Percentiles rank a stretch among this genome's conserved stretches.
Conservation (phyloP, 30 jellyfish, hydroid and myxozoan genomes). For the Aurelia aurita complex sp. Pacific region DNA sequence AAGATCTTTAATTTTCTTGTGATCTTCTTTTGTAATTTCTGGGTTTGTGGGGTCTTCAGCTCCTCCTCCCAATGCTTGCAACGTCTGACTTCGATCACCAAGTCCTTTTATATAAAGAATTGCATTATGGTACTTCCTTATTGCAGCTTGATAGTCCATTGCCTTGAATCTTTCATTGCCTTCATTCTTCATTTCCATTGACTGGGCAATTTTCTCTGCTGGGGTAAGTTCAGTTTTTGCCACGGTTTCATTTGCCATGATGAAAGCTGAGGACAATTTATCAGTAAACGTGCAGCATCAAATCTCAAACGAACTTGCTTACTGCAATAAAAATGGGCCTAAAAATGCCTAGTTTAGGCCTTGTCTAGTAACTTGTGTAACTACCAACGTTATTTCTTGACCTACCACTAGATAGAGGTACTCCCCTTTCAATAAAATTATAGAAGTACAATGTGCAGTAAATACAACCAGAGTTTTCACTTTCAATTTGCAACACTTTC, state of each 20-base stretch:
- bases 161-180: constrained; percentile 72
- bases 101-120: constrained; percentile 76
- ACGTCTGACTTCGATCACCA: constrained; percentile 5
- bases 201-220: constrained; percentile 53
- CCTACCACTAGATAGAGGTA: no score
- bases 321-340: no score
- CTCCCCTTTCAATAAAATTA: no score
- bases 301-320: no score
- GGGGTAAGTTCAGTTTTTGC: constrained; percentile 5
- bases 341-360: no score
- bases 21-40: constrained; percentile 23
- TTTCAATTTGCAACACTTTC: no score
- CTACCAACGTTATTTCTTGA: no score
- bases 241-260: not conserved
- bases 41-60: not conserved
- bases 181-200: constrained; percentile 35
- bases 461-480: no score
- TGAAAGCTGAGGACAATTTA: no score
- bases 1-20: constrained; percentile 36
- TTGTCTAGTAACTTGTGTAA: no score
- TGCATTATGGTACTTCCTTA: constrained; percentile 74
- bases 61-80: constrained; percentile 34
- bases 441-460: no score
- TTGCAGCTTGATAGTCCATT: constrained; percentile 59
- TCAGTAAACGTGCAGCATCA: no score